Conservation (phyloP, 2,888 invertebrate species). For the Sabatieria punctata region DNA sequence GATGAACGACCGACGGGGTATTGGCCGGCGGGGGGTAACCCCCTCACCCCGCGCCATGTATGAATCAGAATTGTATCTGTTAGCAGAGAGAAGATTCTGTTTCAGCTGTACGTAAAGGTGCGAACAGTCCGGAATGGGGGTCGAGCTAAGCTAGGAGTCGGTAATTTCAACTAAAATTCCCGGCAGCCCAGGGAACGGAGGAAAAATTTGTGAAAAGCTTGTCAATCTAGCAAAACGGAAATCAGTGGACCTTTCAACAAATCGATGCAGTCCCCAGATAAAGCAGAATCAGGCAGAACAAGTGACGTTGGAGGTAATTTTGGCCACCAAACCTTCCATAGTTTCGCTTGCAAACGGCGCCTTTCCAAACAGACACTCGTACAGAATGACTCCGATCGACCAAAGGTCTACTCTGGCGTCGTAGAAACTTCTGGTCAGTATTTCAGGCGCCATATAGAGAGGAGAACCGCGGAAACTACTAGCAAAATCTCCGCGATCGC, state of each 20-base stretch:
- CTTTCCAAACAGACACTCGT: slow-evolving; percentile 60
- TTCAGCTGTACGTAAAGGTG: too few species aligned
- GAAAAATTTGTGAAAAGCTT: too few species aligned
- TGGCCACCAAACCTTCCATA: slow-evolving; percentile 52
- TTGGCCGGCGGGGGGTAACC: too few species aligned
- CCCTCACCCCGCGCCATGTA: too few species aligned
- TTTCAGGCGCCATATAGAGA: slow-evolving; percentile 82
- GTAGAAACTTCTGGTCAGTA: slow-evolving; percentile 48
- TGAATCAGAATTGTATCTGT: too few species aligned
- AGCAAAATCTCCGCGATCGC: neutral
- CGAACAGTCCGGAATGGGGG: too few species aligned
- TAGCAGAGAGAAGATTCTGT: too few species aligned
- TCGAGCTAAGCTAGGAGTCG: too few species aligned
- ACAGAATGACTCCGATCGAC: slow-evolving; percentile 63
- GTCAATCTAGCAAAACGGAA: neutral
- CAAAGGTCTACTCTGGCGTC: slow-evolving; percentile 65
- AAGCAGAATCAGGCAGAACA: slow-evolving; percentile 47
- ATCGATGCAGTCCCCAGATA: slow-evolving; percentile 51
- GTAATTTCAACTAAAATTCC: too few species aligned
- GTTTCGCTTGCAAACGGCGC: slow-evolving; percentile 62
- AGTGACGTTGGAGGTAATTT: slow-evolving; percentile 57
- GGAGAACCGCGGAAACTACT: slow-evolving; percentile 47
- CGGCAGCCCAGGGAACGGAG: too few species aligned
- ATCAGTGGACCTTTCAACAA: slow-evolving; percentile 40
- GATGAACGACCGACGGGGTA: too few species aligned